Evolutionary conservation across 2,888 invertebrate genomes (phyloP).

Genomic region (Parnassius orleans): DNA sequence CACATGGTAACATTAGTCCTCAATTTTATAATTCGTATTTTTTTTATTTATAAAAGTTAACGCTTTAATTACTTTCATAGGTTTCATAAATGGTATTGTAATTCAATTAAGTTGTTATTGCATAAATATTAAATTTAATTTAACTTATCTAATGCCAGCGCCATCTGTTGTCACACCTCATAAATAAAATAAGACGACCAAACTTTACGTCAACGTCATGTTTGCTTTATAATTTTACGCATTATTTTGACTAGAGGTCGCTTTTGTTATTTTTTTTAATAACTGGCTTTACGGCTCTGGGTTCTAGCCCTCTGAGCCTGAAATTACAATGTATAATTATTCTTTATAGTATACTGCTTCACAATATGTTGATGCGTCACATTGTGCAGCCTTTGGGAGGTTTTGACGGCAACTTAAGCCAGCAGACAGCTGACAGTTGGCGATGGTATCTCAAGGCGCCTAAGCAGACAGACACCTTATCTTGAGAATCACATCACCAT

Average conservation of each 20-base stretch:
- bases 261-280: not conserved
- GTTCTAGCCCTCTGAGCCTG: no score
- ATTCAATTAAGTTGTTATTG: not conserved
- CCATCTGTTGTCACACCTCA: slow-evolving; percentile 12
- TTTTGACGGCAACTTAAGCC: no score
- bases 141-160: not conserved
- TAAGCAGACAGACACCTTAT: no score
- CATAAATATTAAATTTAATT: not conserved
- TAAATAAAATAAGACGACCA: no score
- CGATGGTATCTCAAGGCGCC: no score
- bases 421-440: no score
- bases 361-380: no score
- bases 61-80: not conserved
- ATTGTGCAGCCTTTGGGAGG: no score
- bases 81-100: not conserved
- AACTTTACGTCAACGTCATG: not conserved
- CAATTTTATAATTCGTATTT: not conserved
- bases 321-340: no score
- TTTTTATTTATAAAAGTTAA: not conserved
- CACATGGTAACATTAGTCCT: slow-evolving; percentile 40
- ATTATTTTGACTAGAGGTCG: slow-evolving; percentile 7
- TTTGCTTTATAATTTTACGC: not conserved
- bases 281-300: no score
- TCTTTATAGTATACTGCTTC: no score
- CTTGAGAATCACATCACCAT: no score